Evolutionary conservation across 2,888 invertebrate species (phyloP).

Genomic region (Idaea aversata): DNA sequence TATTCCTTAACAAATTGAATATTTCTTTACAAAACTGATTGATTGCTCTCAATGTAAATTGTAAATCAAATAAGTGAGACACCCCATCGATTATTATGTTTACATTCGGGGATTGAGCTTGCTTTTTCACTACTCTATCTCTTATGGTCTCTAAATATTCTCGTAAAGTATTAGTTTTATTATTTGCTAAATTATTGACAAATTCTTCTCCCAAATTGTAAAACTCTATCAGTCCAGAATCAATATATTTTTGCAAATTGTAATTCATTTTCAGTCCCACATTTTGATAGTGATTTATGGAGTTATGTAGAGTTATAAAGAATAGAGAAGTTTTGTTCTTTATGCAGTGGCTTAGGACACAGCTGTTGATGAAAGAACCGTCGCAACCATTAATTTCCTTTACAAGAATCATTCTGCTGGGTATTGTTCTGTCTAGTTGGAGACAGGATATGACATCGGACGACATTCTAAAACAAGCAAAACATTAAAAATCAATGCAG

Average conservation of each 20-base stretch:
- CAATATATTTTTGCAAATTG: constrained; percentile 78
- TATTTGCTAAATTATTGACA: constrained; percentile 39
- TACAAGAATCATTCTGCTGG: constrained; percentile 81
- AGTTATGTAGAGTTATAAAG: constrained; percentile 85
- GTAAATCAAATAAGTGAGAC: constrained; percentile 85
- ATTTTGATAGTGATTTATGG: constrained; percentile 86
- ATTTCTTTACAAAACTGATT: constrained; percentile 72
- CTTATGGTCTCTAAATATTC: constrained; percentile 62
- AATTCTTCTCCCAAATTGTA: constrained; percentile 55
- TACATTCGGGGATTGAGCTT: constrained; percentile 58
- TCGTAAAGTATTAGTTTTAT: constrained; percentile 53
- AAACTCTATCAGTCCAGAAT: constrained; percentile 54
- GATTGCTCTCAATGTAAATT: constrained; percentile 74
- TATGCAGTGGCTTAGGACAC: constrained; percentile 82
- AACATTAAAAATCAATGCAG: neutral
- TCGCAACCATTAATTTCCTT: constrained; percentile 86
- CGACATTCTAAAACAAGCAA: constrained; percentile 76
- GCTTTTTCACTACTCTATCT: constrained; percentile 54
- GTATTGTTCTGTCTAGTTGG: constrained; percentile 81
- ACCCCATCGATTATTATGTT: constrained; percentile 86
- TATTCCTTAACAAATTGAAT: constrained; percentile 53
- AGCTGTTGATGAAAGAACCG: constrained; percentile 85
- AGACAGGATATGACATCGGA: constrained; percentile 82
- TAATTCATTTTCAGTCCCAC: constrained; percentile 87
- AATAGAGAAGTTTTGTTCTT: constrained; percentile 81